Percentiles rank a stretch among this genome's conserved stretches.
phyloP scores from a whole-genome alignment of 1,140 invertebrate genomes.

The Neoseiulus cucumeris region DNA sequence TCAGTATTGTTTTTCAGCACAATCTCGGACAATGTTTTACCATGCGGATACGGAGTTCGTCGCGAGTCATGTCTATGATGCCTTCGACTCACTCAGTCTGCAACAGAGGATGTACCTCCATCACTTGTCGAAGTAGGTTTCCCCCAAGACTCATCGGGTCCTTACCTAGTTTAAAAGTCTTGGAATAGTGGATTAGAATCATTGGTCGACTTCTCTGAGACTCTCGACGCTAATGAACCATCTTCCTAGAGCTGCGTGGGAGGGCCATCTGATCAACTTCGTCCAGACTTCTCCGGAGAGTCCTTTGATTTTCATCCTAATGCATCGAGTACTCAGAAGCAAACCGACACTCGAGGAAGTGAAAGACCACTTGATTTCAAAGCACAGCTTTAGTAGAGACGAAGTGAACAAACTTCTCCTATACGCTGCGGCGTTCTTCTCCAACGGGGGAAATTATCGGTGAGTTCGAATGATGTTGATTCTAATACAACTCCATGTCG shows the following conservation, averaged over 20 bases:
- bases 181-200: too few species aligned
- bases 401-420: conserved; percentile 34
- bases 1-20: too few species aligned
- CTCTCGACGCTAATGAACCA: neutral
- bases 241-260: neutral
- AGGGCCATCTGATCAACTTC: conserved; percentile 3
- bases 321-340: conserved; percentile 56
- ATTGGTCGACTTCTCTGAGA: too few species aligned
- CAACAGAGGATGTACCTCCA: too few species aligned
- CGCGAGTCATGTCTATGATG: too few species aligned
- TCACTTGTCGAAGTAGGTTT: too few species aligned
- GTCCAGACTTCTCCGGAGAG: conserved; percentile 56
- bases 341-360: conserved; percentile 43
- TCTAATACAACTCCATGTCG: neutral
- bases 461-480: neutral
- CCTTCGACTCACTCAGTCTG: too few species aligned
- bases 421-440: conserved; percentile 11
- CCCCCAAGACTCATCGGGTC: too few species aligned
- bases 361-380: conserved; percentile 38
- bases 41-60: too few species aligned
- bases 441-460: neutral
- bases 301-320: conserved; percentile 56
- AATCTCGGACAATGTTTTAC: too few species aligned
- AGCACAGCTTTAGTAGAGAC: conserved; percentile 46
- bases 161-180: too few species aligned